A percentile compares a stretch with the other conserved stretches of the same genome.
phyloP scores from a whole-genome alignment of 2,888 invertebrate genomes.

The Microdon myrmicae region DNA sequence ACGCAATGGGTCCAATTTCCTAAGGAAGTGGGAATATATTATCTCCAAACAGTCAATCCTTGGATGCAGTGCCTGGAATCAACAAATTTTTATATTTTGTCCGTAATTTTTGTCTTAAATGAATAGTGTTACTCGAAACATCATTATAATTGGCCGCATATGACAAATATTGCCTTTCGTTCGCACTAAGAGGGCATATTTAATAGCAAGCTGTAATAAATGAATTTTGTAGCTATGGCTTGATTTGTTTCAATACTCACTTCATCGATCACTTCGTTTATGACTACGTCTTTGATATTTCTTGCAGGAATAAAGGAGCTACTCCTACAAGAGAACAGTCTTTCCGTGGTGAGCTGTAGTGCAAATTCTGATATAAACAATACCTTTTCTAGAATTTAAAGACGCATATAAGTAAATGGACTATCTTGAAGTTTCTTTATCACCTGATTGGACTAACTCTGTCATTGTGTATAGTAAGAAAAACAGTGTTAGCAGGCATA shows the following conservation, averaged over 20 bases:
- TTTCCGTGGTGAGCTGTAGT: constrained; percentile 62
- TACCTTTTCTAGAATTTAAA: constrained; percentile 61
- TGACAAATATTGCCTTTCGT: constrained; percentile 62
- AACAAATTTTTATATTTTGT: constrained; percentile 32
- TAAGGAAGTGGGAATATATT: constrained; percentile 57
- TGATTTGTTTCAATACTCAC: constrained; percentile 55
- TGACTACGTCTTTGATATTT: constrained; percentile 64
- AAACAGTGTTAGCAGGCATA: constrained; percentile 40
- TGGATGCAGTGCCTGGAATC: constrained; percentile 62
- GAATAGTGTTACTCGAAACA: constrained; percentile 62
- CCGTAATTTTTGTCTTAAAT: too few species aligned
- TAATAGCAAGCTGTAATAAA: constrained; percentile 63
- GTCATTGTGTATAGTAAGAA: constrained; percentile 53
- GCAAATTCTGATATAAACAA: constrained; percentile 63
- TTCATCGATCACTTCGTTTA: constrained; percentile 67
- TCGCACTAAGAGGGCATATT: constrained; percentile 64
- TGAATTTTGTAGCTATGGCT: constrained; percentile 2
- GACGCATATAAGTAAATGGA: not conserved
- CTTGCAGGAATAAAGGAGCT: constrained; percentile 62
- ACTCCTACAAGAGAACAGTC: constrained; percentile 58
- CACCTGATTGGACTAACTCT: constrained; percentile 58
- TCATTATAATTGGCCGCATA: constrained; percentile 62
- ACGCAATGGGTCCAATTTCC: constrained; percentile 22
- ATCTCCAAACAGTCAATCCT: constrained; percentile 63
- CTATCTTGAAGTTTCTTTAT: constrained; percentile 38